Evolutionary conservation across 2,888 invertebrate species (phyloP), one percentile per base, ranked within the genome.

Genomic region (Galeruca laticollis): DNA sequence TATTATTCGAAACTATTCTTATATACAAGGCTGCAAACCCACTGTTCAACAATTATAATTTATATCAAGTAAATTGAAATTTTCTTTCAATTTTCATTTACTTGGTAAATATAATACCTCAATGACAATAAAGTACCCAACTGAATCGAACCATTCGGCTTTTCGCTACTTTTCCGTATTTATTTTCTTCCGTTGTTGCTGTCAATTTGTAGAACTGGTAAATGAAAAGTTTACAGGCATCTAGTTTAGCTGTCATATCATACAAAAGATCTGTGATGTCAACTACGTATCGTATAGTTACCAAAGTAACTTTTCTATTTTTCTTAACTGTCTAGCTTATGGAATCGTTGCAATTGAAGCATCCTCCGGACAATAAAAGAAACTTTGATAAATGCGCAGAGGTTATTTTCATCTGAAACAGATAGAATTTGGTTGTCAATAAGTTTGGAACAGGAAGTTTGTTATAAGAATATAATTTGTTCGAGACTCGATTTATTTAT

Each of bases 291-390:
- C 49, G 20, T 15, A 51, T 20, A 51, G 51, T 51, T 51, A 9
- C 51, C 21, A 13, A 51, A 51, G 21, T 51, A 51, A 51, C 21
- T 51, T 51, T 51, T 21, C 51, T 13, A 51, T 51, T 51, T 51
- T 51, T 2, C 21, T 21, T 11, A 20, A 21, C 51, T 21, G 51
- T 51, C 51, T 21, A 51, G 51, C 51, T 51, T 40, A n/a, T 40
- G 6, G n/a, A 40, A 40, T 40, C 31, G 49, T 18, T 49, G 18
- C 60, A 61, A 60, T 43, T 21, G 47, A 60, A 60, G n/a, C 31
- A 31, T 47, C 26, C n/a, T n/a, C 18, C 6, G 31, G 26, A 49
- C 11, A 60, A 61, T 33, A 61, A 49, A 49, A n/a, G 9, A 60
- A 49, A n/a, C 43, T 20, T 49, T 15, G 49, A 61, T 15, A 47